Evolutionary conservation across 2,113 vertebrate species (phyloP), one percentile per base, ranked within the genome.

Genomic region (Nesogale talazaci): DNA sequence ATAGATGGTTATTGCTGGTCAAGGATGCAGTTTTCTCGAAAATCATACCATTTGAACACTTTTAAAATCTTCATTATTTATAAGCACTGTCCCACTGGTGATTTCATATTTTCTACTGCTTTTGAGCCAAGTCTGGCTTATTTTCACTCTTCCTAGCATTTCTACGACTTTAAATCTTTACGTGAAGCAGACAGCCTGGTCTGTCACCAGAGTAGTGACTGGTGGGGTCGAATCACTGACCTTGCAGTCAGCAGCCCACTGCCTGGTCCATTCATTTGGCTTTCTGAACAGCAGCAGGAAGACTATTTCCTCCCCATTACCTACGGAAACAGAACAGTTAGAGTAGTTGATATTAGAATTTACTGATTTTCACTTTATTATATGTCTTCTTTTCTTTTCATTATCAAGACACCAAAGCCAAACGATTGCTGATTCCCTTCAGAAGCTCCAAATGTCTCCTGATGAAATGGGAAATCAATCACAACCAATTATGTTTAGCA

Each of bases 351-450:
- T 25, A 61, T 12, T 61, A 61, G 23, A 23, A 22, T 80, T 89
- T 83, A 56, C 29, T 77, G 27, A 46, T 61, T 89, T 94, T 86
- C 52, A 22, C n/a, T 86, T 86, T 72, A 38, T 34, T 34, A 34
- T 20, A 52, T 74, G 1, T 2, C 23, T 34, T 34, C 52, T 11
- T 56, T 29, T 2, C 22, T 10, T 3, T 15, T 46, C 46, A 52
- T 52, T 52, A 52, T 52, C 46, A 52, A 52, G 46, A 52, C 46
- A 52, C 46, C 46, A 52, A 52, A 52, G 10, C 46, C 46, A 36
- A 63, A 52, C 65, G 6, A 46, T 72, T 29, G 2, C 40, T 40
- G 11, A n/a, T 61, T 3, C n/a, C 20, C 14, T 59, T 82, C 70
- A 69, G 42, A 63, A 34, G 52, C 23, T 63, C 59, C 16, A 6